Evolutionary conservation across 2,888 invertebrate genomes (phyloP).

Genomic region (Callimorpha dominula): DNA sequence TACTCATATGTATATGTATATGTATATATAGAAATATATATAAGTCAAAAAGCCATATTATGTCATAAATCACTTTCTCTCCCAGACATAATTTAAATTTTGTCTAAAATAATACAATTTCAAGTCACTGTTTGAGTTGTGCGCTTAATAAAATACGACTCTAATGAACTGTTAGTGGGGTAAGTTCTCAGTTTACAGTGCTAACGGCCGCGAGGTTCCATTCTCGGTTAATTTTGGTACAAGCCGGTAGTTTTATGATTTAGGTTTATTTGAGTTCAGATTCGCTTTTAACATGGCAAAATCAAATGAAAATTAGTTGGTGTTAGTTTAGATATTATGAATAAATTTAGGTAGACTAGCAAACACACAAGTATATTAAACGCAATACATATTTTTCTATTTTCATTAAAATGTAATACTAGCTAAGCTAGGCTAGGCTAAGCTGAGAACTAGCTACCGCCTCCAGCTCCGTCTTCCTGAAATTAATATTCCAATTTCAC

Average conservation of each 20-base stretch:
- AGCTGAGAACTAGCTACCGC: too few relatives aligned
- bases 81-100: background rate
- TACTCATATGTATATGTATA: too few relatives aligned
- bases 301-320: background rate
- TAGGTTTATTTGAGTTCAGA: conserved; percentile 9
- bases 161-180: conserved; percentile 37
- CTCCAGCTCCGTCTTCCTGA: too few relatives aligned
- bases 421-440: too few relatives aligned
- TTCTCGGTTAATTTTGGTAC: conserved; percentile 20
- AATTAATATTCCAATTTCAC: too few relatives aligned
- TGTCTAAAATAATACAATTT: conserved; percentile 24
- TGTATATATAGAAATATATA: too few relatives aligned
- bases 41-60: too few relatives aligned
- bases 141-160: conserved; percentile 42
- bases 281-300: background rate
- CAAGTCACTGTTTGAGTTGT: conserved; percentile 42
- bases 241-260: conserved; percentile 7
- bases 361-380: too few relatives aligned
- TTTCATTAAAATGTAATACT: too few relatives aligned
- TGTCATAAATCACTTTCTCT: background rate
- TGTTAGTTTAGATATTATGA: background rate
- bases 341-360: too few relatives aligned
- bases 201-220: conserved; percentile 18
- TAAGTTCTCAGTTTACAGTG: conserved; percentile 29
- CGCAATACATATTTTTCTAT: too few relatives aligned